These are phyloP conservation scores for Coregonus sp. DNA, from an alignment of 2,797 vertebrate genomes.

Conservation along the genomic window DNA sequence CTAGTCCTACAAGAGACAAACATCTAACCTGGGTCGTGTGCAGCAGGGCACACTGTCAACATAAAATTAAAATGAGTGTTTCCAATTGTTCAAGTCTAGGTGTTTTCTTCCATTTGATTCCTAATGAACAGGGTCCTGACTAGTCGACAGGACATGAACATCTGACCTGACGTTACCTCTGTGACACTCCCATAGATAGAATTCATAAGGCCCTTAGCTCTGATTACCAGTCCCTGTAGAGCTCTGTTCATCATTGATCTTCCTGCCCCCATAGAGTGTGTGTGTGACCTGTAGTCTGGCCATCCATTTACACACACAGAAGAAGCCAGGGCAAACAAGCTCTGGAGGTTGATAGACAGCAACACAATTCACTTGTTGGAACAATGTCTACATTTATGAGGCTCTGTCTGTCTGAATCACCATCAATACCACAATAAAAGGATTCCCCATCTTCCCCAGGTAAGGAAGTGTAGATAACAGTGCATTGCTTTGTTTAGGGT, in stretches of 20 bases:
- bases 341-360: conserved; percentile 7
- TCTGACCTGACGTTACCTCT: too few species aligned
- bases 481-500: not conserved
- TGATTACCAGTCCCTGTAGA: not conserved
- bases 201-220: not conserved
- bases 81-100: too few species aligned
- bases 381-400: not conserved
- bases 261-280: not conserved
- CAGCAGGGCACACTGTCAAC: too few species aligned
- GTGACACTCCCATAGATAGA: not conserved
- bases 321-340: not conserved
- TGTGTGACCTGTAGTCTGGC: not conserved
- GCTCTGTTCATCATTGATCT: not conserved
- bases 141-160: too few species aligned
- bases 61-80: too few species aligned
- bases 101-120: too few species aligned
- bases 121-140: too few species aligned
- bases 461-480: not conserved
- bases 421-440: not conserved
- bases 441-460: not conserved
- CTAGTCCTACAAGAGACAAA: too few species aligned
- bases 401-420: not conserved
- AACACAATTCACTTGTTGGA: not conserved
- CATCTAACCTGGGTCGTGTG: too few species aligned
- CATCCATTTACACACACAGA: conserved; percentile 11